phyloP scores from a whole-genome alignment of 2,113 vertebrate genomes.

The Pelvicachromis taeniatus region DNA sequence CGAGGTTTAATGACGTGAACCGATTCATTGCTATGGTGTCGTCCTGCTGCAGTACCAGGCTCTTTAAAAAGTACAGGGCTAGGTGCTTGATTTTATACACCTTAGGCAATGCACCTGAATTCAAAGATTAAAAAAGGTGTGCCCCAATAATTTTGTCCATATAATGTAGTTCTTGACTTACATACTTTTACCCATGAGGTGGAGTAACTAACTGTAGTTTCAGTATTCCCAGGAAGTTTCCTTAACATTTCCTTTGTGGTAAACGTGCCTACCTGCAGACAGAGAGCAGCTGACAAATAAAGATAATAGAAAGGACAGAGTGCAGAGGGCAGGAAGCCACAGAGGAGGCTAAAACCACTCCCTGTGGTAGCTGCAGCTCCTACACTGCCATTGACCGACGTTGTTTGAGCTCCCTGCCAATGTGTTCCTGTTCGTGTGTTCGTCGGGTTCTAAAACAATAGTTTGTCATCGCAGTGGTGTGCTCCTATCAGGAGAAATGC shows the following conservation, averaged over 20 bases:
- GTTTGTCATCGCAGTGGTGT: neutral
- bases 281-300: neutral
- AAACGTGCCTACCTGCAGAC: neutral
- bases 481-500: neutral
- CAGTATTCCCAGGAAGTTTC: neutral
- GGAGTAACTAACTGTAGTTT: neutral
- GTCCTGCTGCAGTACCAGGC: neutral
- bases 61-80: neutral
- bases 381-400: neutral
- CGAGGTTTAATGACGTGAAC: neutral
- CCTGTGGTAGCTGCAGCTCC: neutral
- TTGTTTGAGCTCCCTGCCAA: neutral
- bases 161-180: neutral
- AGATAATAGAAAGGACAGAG: neutral
- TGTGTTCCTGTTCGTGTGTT: neutral
- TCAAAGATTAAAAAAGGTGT: neutral
- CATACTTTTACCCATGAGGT: neutral
- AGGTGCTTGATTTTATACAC: neutral
- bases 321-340: neutral
- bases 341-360: neutral
- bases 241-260: neutral
- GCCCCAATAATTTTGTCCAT: neutral
- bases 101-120: neutral
- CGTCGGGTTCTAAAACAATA: neutral
- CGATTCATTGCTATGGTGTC: neutral